Evolutionary conservation across 2,888 invertebrate species (phyloP), one percentile per base, ranked within the genome.

Genomic region (Scotopteryx bipunctaria): DNA sequence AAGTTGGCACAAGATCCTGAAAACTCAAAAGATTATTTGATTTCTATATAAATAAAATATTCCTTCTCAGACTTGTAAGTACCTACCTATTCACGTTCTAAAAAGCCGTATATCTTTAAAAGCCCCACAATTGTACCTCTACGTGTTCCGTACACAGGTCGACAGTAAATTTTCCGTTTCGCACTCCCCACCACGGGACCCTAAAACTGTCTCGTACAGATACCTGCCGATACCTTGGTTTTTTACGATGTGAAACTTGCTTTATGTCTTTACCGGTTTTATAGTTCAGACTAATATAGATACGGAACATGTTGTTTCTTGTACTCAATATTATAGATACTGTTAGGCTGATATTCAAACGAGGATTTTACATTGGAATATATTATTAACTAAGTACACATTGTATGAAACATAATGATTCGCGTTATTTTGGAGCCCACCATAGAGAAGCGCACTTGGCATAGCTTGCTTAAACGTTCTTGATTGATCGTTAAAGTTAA

Each of bases 241-340:
- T 62, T 68, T 68, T 71, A 69, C 65, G 68, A 66, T 37, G 57
- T 61, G 63, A 61, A 62, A 63, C 58, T 56, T 61, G 61, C 57
- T 67, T 69, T 71, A 69, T 63, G 62, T 59, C 55, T 59, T 57
- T 53, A 55, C 54, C 55, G 60, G 53, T 60, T 64, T 63, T 64
- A 64, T 62, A 51, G 58, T 40, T 53, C 33, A 14, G 14, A 35
- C 8, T 53, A 23, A 25, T 31, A n/a, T n/a, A n/a, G n/a, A n/a
- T n/a, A n/a, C n/a, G n/a, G n/a, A n/a, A n/a, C n/a, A n/a, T n/a
- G n/a, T n/a, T n/a, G n/a, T n/a, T n/a, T n/a, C n/a, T n/a, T n/a
- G n/a, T n/a, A n/a, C n/a, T n/a, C n/a, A n/a, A n/a, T n/a, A n/a
- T n/a, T n/a, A n/a, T n/a, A n/a, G n/a, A n/a, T n/a, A n/a, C n/a